Base-by-base conservation (phyloP, 2,113 vertebrate species). In the Vireo altiloquus region DNA sequence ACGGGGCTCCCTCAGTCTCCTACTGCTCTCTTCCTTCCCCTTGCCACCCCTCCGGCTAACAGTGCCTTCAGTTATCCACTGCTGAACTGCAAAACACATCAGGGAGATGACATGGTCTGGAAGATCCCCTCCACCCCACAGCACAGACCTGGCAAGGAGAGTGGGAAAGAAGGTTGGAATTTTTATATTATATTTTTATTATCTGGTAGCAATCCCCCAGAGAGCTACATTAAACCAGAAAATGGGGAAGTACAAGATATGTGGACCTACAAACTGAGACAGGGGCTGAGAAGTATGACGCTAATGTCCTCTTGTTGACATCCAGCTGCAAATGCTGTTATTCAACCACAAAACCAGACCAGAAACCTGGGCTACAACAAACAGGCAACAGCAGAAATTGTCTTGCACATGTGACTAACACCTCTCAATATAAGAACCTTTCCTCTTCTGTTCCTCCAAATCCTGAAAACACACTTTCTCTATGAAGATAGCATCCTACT, bases 131-230 rank as follows among this genome's bases (percentile, higher is more conserved):
- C n/a, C 47, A 46, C 16, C 11, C 31, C 61, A 59, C 13, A 16
- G 30, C 4, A 39, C 54, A 92, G 50, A 30, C 21, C 17, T 61
- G 25, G 18, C 22, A 88, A 64, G 47, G 19, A 59, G 3, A 66
- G 14, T 0, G 0, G 60, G 31, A n/a, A 49, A 61, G 57, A 60
- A 44, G 25, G 42, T 8, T 2, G 0, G 33, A 17, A 69, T 65
- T 84, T 68, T 74, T 33, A 42, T 39, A n/a, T 11, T 12, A 50
- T 6, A 64, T 72, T 63, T 75, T 76, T 64, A 60, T 8, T 74
- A 53, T 66, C 37, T 35, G 22, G 60, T n/a, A 92, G 79, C 27
- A 78, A 85, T n/a, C 3, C 15, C 7, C 10, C 8, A 6, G 30
- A 53, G 19, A 70, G 30, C 24, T 65, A n/a, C 0, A 1, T 49